phyloP scores from a whole-genome alignment of 2,888 invertebrate species.

The Gandaritis pyraliata region DNA sequence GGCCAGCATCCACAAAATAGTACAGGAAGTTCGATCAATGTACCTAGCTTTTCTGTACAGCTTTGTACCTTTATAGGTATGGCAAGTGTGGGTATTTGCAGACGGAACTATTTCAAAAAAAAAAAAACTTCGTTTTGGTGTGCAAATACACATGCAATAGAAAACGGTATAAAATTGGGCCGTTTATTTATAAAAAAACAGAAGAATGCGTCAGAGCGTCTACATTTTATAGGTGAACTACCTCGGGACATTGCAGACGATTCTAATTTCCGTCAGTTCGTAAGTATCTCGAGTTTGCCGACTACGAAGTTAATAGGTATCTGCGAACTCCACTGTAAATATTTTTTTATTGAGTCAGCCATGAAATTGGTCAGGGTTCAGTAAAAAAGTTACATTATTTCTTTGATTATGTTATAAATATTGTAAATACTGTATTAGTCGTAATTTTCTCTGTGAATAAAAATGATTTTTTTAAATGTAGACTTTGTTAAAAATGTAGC shows the following conservation, averaged over 20 bases:
- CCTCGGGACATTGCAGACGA: slow-evolving; percentile 50
- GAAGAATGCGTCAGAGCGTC: slow-evolving; percentile 27
- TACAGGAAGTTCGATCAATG: background rate
- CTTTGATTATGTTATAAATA: too few species aligned
- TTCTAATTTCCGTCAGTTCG: slow-evolving; percentile 63
- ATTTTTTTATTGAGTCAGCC: too few species aligned
- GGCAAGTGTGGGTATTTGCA: background rate
- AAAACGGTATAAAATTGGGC: too few species aligned
- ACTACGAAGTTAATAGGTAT: slow-evolving; percentile 49
- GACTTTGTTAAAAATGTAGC: too few species aligned
- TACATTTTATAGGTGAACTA: slow-evolving; percentile 61
- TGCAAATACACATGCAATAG: background rate
- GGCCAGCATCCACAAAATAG: slow-evolving; percentile 1
- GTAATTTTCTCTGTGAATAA: too few species aligned
- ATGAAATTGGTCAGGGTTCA: too few species aligned
- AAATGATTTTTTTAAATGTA: too few species aligned
- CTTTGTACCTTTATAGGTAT: background rate
- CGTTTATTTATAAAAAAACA: too few species aligned
- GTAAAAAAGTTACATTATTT: too few species aligned
- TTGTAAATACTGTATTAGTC: too few species aligned
- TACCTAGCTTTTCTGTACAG: background rate
- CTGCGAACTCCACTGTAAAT: too few species aligned
- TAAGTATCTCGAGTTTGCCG: slow-evolving; percentile 23
- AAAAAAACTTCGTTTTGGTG: background rate
- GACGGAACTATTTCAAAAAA: background rate